A percentile compares a stretch with the other conserved stretches of the same genome.
phyloP scores from a whole-genome alignment of 2,113 vertebrate genomes.

The Microtus montanus region DNA sequence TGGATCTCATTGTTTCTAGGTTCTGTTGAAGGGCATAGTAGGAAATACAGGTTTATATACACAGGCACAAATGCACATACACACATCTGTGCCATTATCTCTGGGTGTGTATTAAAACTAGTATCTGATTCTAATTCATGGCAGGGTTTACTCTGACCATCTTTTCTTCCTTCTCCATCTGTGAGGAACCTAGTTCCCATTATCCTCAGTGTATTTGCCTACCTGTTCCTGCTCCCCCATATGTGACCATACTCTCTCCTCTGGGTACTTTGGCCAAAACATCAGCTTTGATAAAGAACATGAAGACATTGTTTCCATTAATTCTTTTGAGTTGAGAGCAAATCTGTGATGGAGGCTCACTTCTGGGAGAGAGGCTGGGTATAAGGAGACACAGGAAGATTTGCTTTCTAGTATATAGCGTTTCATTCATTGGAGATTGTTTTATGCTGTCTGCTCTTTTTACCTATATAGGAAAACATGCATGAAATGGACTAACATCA shows the following conservation, averaged over 20 bases:
- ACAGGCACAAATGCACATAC: not conserved
- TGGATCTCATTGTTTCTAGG: not conserved
- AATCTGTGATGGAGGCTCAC: not conserved
- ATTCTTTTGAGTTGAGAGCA: conserved; percentile 12
- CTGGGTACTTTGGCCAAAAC: not conserved
- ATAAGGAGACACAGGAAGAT: not conserved
- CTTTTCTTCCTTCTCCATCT: not conserved
- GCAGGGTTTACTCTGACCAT: not conserved
- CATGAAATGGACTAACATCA: not conserved
- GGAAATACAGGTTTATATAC: not conserved
- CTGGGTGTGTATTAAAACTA: not conserved
- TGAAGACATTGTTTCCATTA: not conserved
- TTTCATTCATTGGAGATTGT: not conserved
- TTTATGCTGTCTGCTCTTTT: conserved; percentile 1
- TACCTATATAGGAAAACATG: not conserved
- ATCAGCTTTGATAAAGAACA: not conserved
- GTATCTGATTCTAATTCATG: not conserved
- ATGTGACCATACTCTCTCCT: not conserved
- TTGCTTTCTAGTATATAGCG: not conserved
- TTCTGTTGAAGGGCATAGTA: not conserved
- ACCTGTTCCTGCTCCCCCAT: not conserved
- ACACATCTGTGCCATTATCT: not conserved
- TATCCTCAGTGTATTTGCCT: not conserved
- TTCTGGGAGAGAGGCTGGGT: not conserved
- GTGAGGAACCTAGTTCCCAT: not conserved